Base-by-base conservation (phyloP, 2,888 invertebrate genomes). In the Pegoplata infirma region DNA sequence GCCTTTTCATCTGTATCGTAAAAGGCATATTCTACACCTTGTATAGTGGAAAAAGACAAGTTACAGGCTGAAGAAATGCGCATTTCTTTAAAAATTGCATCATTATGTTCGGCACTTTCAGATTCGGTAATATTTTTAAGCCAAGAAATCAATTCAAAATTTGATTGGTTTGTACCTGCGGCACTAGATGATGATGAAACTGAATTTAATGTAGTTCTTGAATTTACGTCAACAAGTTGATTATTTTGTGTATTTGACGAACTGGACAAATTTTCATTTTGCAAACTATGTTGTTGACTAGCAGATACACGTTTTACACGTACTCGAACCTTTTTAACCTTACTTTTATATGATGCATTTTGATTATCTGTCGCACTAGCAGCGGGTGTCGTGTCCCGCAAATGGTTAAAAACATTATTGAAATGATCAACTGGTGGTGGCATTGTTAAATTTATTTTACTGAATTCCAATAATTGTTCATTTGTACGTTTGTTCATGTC, bases 1-100 rank as follows among this genome's bases (percentile, higher is more conserved):
- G 72, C 68, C 0, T 46, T 53, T 0, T 81, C 81, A 1, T 83
- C 77, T 0, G 85, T 84, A 14, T 79, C 69, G 23, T 84, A 86
- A 25, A 84, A 86, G 1, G 83, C 83, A 64, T 85, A 86, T 0
- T 85, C 86, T 5, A 85, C 56, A 19, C 83, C 85, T 4, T 83
- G 82, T 12, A 84, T 17, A n/a, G 61, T 53, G 0, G 73, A 28
- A 28, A 85, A 85, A 0, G 64, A 21, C n/a, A 86, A 58, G 3
- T 81, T 72, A 3, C 63, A 36, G 2, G 71, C 77, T 1, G 82
- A 82, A 82, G 78, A 10, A 75, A 80, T 69, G 6, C 53, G 71
- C 69, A 82, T 76, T 36, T 76, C 74, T 10, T 69, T 55, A 14
- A 80, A 80, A n/a, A 81, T 71, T 36, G 66, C 49, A 0, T 55